A percentile compares a stretch with the other conserved stretches of the same genome.
These are phyloP conservation scores for Pardalotus punctatus DNA, from an alignment of 2,113 vertebrate species.

Conservation along the genomic window DNA sequence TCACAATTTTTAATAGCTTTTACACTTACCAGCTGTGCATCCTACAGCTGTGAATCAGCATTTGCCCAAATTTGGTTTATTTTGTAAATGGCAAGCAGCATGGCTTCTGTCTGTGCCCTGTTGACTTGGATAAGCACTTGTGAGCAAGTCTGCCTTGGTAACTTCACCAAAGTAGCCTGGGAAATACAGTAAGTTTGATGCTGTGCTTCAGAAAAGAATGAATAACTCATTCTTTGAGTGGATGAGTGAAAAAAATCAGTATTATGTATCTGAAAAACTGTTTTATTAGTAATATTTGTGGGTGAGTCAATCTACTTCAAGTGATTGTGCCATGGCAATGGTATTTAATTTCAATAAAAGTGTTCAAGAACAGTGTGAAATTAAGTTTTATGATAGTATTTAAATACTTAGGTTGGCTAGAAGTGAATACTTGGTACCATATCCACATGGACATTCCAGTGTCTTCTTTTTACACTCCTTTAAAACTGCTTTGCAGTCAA, in stretches of 20 bases:
- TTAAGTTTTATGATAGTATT: neutral
- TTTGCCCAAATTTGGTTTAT: neutral
- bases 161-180: neutral
- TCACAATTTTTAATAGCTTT: slow-evolving; percentile 45
- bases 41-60: slow-evolving; percentile 25
- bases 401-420: neutral
- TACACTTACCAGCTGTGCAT: slow-evolving; percentile 15
- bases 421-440: neutral
- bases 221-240: neutral
- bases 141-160: neutral
- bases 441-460: neutral
- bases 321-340: neutral
- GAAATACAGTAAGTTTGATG: neutral
- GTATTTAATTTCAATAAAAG: neutral
- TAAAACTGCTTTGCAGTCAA: neutral
- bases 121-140: neutral
- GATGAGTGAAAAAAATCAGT: neutral
- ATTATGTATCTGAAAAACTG: neutral
- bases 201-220: neutral
- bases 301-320: neutral
- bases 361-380: neutral
- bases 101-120: neutral
- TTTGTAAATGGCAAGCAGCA: slow-evolving; percentile 7
- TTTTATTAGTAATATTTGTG: neutral
- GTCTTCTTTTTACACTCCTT: neutral